Evolutionary conservation across 2,888 invertebrate genomes (phyloP), one percentile per base, ranked within the genome.

Genomic region (Incurvaria masculella): DNA sequence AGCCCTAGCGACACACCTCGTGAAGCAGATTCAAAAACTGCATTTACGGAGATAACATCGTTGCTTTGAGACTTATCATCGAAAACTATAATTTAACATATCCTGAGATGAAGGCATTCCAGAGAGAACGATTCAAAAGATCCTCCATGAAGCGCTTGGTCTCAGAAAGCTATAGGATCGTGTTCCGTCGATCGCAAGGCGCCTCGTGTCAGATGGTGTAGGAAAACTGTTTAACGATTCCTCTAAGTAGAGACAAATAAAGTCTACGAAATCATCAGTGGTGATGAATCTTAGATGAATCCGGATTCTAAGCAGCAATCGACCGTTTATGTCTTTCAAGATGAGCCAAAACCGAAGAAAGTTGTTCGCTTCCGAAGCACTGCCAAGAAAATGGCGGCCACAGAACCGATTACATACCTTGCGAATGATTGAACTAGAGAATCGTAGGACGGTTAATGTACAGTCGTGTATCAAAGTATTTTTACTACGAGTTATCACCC

Each of bases 261-360:
- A 49, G 53, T 55, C 42, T 56, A 55, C 48, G 47, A 54, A 48
- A 55, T 55, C 49, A 52, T 53, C 49, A 55, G 48, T 49, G 55
- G 51, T 55, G 51, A 56, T 48, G 52, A 58, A 56, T 55, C 53
- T 51, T 56, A 53, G 53, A 54, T 55, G 45, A 44, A 51, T 42
- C 53, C 52, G 16, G 52, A 53, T 48, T 48, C 51, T 41, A 54
- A 54, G 52, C 47, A 55, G 42, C 49, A 52, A 42, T 54, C 53
- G 17, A 53, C 53, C 40, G 44, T 55, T 43, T 55, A 53, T 55
- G 52, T 56, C 45, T 55, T 53, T 19, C 53, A 43, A 21, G 43
- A 43, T 10, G 47, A 52, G 20, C 46, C 44, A 42, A 48, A 50
- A 19, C 49, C 49, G 42, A 51, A 46, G 23, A 50, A 51, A 54